phyloP scores from a whole-genome alignment of 2,797 vertebrate species.

The Allobates femoralis region DNA sequence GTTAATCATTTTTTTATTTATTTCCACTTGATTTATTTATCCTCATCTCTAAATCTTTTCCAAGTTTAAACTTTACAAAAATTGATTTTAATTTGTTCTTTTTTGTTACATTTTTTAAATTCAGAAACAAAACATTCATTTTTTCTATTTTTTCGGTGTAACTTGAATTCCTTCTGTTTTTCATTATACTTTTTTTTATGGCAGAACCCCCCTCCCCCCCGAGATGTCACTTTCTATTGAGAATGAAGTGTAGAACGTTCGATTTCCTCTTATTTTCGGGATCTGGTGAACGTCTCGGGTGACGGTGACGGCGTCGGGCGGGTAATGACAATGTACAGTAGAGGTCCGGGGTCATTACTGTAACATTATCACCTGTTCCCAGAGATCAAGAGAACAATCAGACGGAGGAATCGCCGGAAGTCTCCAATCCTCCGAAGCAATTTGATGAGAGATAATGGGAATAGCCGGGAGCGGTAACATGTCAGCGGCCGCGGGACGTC shows the following conservation, averaged over 20 bases:
- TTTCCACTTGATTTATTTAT: too few species aligned
- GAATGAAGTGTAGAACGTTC: background rate
- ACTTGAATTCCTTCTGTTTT: too few species aligned
- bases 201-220: too few species aligned
- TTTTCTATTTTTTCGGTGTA: too few species aligned
- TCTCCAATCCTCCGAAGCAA: conserved; percentile 36
- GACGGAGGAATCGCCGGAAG: background rate
- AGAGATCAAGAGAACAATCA: background rate
- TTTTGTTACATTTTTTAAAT: too few species aligned
- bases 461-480: background rate
- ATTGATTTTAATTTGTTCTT: too few species aligned
- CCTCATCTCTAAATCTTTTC: too few species aligned
- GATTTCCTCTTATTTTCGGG: conserved; percentile 10
- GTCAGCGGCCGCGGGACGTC: background rate
- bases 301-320: background rate
- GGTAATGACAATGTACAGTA: background rate
- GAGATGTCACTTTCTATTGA: background rate
- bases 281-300: background rate
- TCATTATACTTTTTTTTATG: too few species aligned
- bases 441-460: background rate
- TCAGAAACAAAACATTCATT: background rate
- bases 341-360: background rate
- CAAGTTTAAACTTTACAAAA: too few species aligned
- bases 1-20: too few species aligned
- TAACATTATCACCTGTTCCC: background rate